phyloP scores from a whole-genome alignment of 2,888 invertebrate genomes.

The Anthrax anthrax region DNA sequence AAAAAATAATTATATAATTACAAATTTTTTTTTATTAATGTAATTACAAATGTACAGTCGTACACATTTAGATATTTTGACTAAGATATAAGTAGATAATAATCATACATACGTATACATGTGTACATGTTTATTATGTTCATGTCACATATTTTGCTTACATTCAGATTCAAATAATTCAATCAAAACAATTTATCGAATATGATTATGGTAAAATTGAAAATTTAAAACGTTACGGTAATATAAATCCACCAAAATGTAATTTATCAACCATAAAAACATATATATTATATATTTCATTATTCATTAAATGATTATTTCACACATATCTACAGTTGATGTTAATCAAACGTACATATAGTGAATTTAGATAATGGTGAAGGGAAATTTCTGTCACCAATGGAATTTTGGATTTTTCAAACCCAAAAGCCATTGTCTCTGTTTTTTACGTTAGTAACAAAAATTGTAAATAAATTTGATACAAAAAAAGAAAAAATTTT shows the following conservation, averaged over 20 bases:
- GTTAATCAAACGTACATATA: conserved; percentile 39
- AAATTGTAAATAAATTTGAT: too few relatives aligned
- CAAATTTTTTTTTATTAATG: too few relatives aligned
- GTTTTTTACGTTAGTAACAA: too few relatives aligned
- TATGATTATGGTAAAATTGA: conserved; percentile 33
- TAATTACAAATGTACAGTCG: too few relatives aligned
- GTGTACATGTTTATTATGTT: conserved; percentile 18
- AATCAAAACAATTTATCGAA: conserved; percentile 34
- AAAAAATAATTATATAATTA: too few relatives aligned
- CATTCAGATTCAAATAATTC: conserved; percentile 32
- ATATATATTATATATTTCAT: conserved; percentile 42
- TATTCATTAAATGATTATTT: conserved; percentile 50
- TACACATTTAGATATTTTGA: too few relatives aligned
- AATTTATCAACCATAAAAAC: conserved; percentile 38
- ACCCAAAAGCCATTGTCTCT: too few relatives aligned
- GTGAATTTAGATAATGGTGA: conserved; percentile 39
- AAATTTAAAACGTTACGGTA: conserved; percentile 38
- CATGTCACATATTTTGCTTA: conserved; percentile 37
- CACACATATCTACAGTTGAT: conserved; percentile 41
- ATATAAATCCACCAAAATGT: conserved; percentile 38
- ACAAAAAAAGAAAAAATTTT: too few relatives aligned
- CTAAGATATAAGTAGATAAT: too few relatives aligned
- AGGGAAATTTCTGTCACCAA: conserved; percentile 41
- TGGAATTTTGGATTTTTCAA: conserved; percentile 45
- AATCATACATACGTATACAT: too few relatives aligned